These are phyloP conservation scores for Molossus molossus DNA, from an alignment of 2,797 vertebrate genomes.

Conservation along the genomic window DNA sequence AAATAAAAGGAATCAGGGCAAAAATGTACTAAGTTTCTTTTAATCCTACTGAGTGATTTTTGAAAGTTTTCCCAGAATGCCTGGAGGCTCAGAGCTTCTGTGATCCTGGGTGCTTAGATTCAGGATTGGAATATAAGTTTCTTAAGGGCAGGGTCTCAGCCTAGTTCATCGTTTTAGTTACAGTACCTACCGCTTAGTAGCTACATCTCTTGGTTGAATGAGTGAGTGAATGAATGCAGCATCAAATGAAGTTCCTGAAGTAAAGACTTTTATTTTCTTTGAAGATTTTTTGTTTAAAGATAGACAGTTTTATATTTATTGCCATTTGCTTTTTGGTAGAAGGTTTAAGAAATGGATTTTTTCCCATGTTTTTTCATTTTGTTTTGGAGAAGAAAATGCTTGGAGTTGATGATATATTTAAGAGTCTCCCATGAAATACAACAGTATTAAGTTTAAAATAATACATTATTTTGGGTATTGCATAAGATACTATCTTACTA, in stretches of 20 bases:
- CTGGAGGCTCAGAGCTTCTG: slow-evolving; percentile 9
- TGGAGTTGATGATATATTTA: slow-evolving; percentile 20
- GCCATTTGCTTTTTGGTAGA: slow-evolving; percentile 52
- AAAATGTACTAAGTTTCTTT: slow-evolving; percentile 35
- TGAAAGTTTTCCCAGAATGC: slow-evolving; percentile 62
- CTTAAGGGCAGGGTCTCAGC: background rate
- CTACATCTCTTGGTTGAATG: background rate
- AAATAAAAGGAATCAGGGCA: background rate
- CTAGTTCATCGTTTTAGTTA: background rate
- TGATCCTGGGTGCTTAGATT: slow-evolving; percentile 22
- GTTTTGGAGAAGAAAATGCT: slow-evolving; percentile 46
- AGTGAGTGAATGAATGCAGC: background rate
- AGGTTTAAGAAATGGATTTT: slow-evolving; percentile 52
- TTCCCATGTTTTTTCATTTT: slow-evolving; percentile 45
- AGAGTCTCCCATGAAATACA: slow-evolving; percentile 6
- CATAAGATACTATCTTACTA: background rate
- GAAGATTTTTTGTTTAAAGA: background rate
- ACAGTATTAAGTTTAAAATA: slow-evolving; percentile 34
- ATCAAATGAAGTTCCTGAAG: slow-evolving; percentile 5
- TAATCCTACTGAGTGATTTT: slow-evolving; percentile 35
- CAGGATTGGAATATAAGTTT: background rate
- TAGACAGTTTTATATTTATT: slow-evolving; percentile 52
- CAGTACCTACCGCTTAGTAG: background rate
- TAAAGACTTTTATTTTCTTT: slow-evolving; percentile 30
- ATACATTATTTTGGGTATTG: slow-evolving; percentile 15